phyloP scores from a whole-genome alignment of 2,797 vertebrate genomes.

The Alfaro cultratus region DNA sequence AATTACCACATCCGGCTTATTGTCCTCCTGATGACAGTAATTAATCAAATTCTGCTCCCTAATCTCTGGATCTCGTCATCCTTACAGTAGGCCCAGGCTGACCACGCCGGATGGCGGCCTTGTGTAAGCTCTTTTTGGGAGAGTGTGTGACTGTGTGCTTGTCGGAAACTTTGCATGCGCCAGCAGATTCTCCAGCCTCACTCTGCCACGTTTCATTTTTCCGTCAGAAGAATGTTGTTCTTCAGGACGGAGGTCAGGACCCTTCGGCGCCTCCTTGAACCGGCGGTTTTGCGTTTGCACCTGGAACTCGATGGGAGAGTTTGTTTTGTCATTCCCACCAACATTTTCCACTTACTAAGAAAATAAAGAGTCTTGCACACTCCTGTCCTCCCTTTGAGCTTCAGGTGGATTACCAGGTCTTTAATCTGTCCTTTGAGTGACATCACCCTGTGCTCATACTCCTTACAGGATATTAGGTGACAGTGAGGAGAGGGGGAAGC shows the following conservation, averaged over 20 bases:
- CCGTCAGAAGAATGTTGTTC: slow-evolving; percentile 24
- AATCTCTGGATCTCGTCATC: slow-evolving; percentile 74
- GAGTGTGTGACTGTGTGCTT: slow-evolving; percentile 48
- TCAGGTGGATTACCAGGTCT: slow-evolving; percentile 68
- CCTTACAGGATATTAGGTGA: slow-evolving; percentile 34
- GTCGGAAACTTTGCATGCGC: slow-evolving; percentile 56
- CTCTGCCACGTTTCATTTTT: slow-evolving; percentile 31
- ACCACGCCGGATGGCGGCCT: slow-evolving; percentile 64
- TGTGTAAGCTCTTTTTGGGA: slow-evolving; percentile 66
- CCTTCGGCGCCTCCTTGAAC: slow-evolving; percentile 6
- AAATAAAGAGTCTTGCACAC: slow-evolving; percentile 18
- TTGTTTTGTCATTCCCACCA: slow-evolving; percentile 8
- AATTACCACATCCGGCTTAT: slow-evolving; percentile 74
- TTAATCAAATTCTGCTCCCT: slow-evolving; percentile 77
- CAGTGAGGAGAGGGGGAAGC: slow-evolving; percentile 32
- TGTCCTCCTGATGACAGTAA: slow-evolving; percentile 73
- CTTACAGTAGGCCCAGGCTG: slow-evolving; percentile 51
- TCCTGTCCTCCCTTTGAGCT: slow-evolving; percentile 47
- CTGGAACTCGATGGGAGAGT: slow-evolving; percentile 20
- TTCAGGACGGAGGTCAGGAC: slow-evolving; percentile 25
- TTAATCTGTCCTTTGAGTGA: slow-evolving; percentile 76
- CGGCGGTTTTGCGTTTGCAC: slow-evolving; percentile 9
- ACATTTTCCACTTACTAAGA: slow-evolving; percentile 1
- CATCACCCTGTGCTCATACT: slow-evolving; percentile 58
- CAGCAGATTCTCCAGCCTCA: slow-evolving; percentile 42